Conservation (phyloP, 2,888 invertebrate species). For the Pyrrhia umbra region DNA sequence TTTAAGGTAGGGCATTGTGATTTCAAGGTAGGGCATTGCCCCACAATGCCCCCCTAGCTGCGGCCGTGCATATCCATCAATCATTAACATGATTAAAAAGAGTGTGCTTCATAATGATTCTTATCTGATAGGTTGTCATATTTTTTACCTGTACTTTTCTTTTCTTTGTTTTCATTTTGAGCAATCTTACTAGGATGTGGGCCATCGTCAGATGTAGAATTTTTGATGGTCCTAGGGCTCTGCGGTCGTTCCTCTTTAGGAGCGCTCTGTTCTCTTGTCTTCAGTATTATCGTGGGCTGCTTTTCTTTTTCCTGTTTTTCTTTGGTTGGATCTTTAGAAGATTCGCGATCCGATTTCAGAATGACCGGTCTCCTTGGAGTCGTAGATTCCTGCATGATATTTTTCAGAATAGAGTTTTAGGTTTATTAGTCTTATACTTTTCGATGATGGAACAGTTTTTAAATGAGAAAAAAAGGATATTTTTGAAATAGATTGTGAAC, state of each 20-base stretch:
- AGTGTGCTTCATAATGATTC: too few relatives aligned
- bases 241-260: slow-evolving; percentile 90
- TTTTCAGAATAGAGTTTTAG: background rate
- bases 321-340: slow-evolving; percentile 77
- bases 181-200: slow-evolving; percentile 84
- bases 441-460: background rate
- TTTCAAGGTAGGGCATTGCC: too few relatives aligned
- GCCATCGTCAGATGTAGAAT: slow-evolving; percentile 78
- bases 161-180: slow-evolving; percentile 89
- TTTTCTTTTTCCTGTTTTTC: slow-evolving; percentile 86
- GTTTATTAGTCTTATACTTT: background rate
- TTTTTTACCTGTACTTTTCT: slow-evolving; percentile 74
- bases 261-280: slow-evolving; percentile 91
- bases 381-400: slow-evolving; percentile 73
- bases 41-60: too few relatives aligned
- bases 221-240: slow-evolving; percentile 89
- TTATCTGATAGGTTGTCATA: background rate
- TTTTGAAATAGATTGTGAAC: background rate
- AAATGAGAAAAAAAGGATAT: too few relatives aligned
- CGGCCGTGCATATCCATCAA: too few relatives aligned
- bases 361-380: slow-evolving; percentile 83
- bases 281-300: slow-evolving; percentile 92
- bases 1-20: too few relatives aligned
- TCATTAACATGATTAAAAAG: too few relatives aligned
- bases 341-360: slow-evolving; percentile 87